A percentile compares a stretch with the other conserved stretches of the same genome.
These are phyloP conservation scores for Passer domesticus DNA, from an alignment of 2,113 vertebrate species.

Conservation along the genomic window DNA sequence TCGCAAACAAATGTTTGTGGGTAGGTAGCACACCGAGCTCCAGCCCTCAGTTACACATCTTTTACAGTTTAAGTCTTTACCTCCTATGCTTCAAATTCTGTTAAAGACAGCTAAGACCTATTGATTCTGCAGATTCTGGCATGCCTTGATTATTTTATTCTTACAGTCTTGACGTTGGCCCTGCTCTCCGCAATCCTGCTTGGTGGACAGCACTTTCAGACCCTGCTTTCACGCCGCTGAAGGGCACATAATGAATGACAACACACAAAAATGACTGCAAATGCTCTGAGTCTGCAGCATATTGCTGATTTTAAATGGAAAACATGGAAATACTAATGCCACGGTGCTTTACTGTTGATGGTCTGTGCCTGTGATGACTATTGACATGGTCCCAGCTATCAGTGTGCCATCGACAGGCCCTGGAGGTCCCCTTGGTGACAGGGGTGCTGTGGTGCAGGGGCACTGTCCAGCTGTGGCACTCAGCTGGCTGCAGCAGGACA, in stretches of 20 bases:
- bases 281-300: background rate
- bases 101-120: background rate
- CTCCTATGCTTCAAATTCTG: background rate
- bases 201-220: background rate
- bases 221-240: background rate
- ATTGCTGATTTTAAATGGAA: background rate
- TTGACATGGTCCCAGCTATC: background rate
- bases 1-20: background rate
- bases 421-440: fast-evolving
- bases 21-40: background rate
- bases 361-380: background rate
- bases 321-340: background rate
- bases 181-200: background rate
- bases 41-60: background rate
- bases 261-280: background rate
- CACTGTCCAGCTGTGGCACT: background rate
- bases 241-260: background rate
- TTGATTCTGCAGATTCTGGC: background rate
- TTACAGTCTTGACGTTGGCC: fast-evolving
- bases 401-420: background rate
- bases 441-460: background rate
- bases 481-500: background rate
- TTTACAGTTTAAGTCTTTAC: background rate
- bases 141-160: background rate
- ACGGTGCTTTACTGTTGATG: background rate